Evolutionary conservation across 2,797 vertebrate genomes (phyloP).

Genomic region (Tachyglossus aculeatus): DNA sequence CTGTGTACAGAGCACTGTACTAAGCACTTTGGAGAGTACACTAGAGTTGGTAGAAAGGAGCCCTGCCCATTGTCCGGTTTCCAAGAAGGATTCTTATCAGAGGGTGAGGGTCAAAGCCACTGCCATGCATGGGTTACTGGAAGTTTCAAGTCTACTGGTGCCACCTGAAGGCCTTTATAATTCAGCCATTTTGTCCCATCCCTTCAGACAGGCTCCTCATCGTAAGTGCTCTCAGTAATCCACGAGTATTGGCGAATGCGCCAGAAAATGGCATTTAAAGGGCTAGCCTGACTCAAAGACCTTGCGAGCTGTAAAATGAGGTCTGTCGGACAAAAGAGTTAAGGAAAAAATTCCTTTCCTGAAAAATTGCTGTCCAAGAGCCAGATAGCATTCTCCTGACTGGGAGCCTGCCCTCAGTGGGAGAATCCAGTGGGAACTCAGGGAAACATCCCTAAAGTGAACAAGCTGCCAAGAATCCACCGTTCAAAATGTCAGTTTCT

Average conservation of each 20-base stretch:
- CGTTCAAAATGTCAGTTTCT: slow-evolving; percentile 30
- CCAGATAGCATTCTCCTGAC: slow-evolving; percentile 44
- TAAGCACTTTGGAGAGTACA: too few species aligned
- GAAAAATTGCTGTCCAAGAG: slow-evolving; percentile 21
- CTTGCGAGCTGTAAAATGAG: slow-evolving; percentile 28
- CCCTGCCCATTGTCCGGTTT: neutral
- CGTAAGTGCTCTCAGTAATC: slow-evolving; percentile 42
- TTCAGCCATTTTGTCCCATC: neutral
- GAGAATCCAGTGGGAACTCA: slow-evolving; percentile 16
- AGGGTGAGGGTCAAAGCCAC: neutral
- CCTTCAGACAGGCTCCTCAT: slow-evolving; percentile 16
- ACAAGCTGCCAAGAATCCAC: slow-evolving; percentile 34
- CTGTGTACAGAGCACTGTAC: too few species aligned
- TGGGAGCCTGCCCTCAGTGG: slow-evolving; percentile 35
- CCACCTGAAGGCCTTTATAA: neutral
- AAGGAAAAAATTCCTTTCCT: slow-evolving; percentile 51
- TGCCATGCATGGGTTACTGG: slow-evolving; percentile 10
- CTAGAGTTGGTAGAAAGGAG: too few species aligned
- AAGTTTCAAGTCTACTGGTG: neutral
- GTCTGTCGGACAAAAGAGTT: slow-evolving; percentile 17
- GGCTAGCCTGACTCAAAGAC: slow-evolving; percentile 32
- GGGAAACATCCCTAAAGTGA: slow-evolving; percentile 8
- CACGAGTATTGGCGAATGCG: slow-evolving; percentile 27
- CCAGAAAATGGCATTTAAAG: slow-evolving; percentile 40
- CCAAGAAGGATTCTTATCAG: neutral